Conservation (phyloP, 2,888 invertebrate genomes). For the Macrophya annulata region DNA sequence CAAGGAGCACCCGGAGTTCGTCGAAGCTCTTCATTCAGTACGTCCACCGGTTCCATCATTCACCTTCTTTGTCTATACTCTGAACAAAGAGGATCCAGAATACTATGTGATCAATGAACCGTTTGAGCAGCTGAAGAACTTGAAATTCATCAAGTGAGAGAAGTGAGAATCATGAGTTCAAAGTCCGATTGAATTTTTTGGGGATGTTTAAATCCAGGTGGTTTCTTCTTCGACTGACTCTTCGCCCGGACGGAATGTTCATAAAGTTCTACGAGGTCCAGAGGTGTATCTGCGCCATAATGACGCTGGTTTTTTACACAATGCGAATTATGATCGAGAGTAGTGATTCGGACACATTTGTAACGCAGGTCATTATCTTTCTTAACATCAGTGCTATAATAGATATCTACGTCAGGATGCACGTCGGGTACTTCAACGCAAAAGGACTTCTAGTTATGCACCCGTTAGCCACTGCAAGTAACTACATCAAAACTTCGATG, state of each 20-base stretch:
- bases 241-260: conserved; percentile 40
- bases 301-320: conserved; percentile 13
- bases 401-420: conserved; percentile 65
- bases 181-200: not conserved
- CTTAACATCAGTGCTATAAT: conserved; percentile 11
- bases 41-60: conserved; percentile 42
- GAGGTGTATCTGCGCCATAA: conserved; percentile 21
- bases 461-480: conserved; percentile 64
- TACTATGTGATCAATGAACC: conserved; percentile 56
- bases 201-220: conserved; percentile 25
- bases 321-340: conserved; percentile 29
- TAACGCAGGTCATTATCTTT: not conserved
- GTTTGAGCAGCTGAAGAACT: conserved; percentile 60
- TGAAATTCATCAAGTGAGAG: conserved; percentile 76
- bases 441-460: conserved; percentile 66
- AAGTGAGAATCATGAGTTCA: not conserved
- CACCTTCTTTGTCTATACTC: conserved; percentile 41
- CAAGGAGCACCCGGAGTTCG: conserved; percentile 24
- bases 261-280: conserved; percentile 39
- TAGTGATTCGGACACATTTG: not conserved
- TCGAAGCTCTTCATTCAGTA: conserved; percentile 21
- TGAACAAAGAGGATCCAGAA: conserved; percentile 45
- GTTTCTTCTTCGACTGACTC: conserved; percentile 33
- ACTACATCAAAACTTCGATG: conserved; percentile 67
- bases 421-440: conserved; percentile 66